Conservation (phyloP, 2,797 vertebrate species). For the Danio albolineatus region DNA sequence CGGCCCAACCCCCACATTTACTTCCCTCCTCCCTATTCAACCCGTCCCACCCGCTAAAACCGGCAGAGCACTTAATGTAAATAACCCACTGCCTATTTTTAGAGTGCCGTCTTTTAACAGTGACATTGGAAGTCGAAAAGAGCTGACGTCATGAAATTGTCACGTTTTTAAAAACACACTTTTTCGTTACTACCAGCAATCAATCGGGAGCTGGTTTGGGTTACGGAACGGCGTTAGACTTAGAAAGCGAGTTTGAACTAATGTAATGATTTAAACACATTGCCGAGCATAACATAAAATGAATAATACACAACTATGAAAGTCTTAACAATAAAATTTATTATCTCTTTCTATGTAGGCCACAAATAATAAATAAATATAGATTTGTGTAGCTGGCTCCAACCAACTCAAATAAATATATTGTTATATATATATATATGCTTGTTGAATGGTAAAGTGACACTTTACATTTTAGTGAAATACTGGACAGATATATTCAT, state of each 20-base stretch:
- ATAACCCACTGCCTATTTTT: conserved; percentile 79
- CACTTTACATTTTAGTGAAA: conserved; percentile 51
- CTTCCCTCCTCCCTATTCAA: conserved; percentile 14
- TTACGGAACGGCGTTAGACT: not conserved
- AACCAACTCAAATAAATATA: conserved; percentile 69
- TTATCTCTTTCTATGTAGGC: conserved; percentile 65
- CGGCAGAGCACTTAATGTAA: conserved; percentile 79
- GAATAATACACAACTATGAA: conserved; percentile 60
- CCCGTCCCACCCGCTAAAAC: conserved; percentile 63
- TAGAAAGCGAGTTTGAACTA: not conserved
- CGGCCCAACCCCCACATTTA: conserved; percentile 45
- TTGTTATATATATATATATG: conserved; percentile 15
- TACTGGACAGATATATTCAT: conserved; percentile 53
- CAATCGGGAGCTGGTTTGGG: not conserved
- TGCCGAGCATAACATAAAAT: not conserved
- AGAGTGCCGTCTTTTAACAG: conserved; percentile 59
- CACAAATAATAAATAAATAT: conserved; percentile 79
- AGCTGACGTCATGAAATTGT: conserved; percentile 70
- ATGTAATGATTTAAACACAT: not conserved
- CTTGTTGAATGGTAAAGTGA: conserved; percentile 54
- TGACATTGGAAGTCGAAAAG: conserved; percentile 57
- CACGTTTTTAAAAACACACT: conserved; percentile 68
- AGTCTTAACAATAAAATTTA: conserved; percentile 66
- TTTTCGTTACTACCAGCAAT: not conserved
- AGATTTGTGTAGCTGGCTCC: conserved; percentile 74